Conservation (phyloP, 2,797 vertebrate species). For the Squalus acanthias region DNA sequence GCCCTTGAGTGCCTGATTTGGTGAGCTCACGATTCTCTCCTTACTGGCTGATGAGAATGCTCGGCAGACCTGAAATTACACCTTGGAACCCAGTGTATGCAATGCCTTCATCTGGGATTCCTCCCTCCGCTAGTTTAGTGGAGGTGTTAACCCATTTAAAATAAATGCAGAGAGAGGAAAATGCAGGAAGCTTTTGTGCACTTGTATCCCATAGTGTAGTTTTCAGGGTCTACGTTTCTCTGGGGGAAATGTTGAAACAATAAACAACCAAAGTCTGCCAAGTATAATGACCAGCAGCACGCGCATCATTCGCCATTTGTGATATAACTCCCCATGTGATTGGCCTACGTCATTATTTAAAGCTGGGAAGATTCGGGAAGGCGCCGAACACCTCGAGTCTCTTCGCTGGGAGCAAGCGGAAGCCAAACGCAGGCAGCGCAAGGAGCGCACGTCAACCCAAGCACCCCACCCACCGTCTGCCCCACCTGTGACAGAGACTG, state of each 20-base stretch:
- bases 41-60: neutral
- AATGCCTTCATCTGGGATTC: neutral
- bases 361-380: no score
- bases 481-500: no score
- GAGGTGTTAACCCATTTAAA: neutral
- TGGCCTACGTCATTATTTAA: neutral
- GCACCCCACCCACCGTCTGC: no score
- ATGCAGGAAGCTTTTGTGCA: neutral
- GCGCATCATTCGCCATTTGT: neutral
- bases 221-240: neutral
- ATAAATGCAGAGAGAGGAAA: neutral
- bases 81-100: neutral
- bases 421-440: no score
- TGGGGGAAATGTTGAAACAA: neutral
- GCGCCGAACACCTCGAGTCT: no score
- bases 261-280: neutral
- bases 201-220: neutral
- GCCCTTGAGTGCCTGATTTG: neutral
- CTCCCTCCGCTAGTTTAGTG: neutral
- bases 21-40: neutral
- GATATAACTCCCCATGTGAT: neutral
- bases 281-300: neutral
- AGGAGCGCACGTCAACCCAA: no score
- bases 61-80: neutral
- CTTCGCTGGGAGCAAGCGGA: no score